A percentile compares a stretch with the other conserved stretches of the same genome.
These are phyloP conservation scores for Cyclina sinensis DNA, from an alignment of 1,140 invertebrate species.

Conservation along the genomic window DNA sequence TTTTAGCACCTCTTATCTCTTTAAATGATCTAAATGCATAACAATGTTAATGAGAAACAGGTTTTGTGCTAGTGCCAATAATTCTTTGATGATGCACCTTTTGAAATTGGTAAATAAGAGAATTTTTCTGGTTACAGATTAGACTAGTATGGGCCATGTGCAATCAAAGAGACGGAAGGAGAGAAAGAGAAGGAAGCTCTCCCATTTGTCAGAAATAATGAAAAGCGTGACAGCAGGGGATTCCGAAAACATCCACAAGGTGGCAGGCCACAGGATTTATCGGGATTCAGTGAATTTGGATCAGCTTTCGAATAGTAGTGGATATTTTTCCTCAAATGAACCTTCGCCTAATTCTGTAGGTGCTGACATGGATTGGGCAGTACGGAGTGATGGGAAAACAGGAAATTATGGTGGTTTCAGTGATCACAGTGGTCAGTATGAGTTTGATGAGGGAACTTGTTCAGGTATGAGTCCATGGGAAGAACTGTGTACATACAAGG, in stretches of 20 bases:
- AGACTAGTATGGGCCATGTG: slow-evolving; percentile 62
- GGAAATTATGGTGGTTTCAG: slow-evolving; percentile 13
- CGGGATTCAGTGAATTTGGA: slow-evolving; percentile 51
- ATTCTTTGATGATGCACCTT: background rate
- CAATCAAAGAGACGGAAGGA: slow-evolving; percentile 64
- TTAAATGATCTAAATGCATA: too few species aligned
- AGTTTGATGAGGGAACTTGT: background rate
- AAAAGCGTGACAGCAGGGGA: slow-evolving; percentile 13
- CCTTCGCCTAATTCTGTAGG: slow-evolving; percentile 41
- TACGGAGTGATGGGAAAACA: background rate
- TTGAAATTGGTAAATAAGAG: background rate
- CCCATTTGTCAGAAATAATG: slow-evolving; percentile 55
- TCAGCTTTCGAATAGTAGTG: slow-evolving; percentile 64
- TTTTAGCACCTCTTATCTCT: too few species aligned
- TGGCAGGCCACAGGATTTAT: slow-evolving; percentile 58
- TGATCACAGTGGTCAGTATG: background rate
- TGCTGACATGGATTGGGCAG: slow-evolving; percentile 23
- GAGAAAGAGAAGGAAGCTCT: slow-evolving; percentile 44
- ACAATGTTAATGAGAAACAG: too few species aligned
- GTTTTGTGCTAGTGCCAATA: background rate
- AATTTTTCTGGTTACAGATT: background rate
- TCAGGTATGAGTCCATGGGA: slow-evolving; percentile 45
- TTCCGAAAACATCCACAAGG: slow-evolving; percentile 60
- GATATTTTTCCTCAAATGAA: slow-evolving; percentile 62
- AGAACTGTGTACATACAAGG: slow-evolving; percentile 62